A percentile compares a stretch with the other conserved stretches of the same genome.
Evolutionary conservation across 2,113 vertebrate species (phyloP).

Genomic region (Enhydra lutris): DNA sequence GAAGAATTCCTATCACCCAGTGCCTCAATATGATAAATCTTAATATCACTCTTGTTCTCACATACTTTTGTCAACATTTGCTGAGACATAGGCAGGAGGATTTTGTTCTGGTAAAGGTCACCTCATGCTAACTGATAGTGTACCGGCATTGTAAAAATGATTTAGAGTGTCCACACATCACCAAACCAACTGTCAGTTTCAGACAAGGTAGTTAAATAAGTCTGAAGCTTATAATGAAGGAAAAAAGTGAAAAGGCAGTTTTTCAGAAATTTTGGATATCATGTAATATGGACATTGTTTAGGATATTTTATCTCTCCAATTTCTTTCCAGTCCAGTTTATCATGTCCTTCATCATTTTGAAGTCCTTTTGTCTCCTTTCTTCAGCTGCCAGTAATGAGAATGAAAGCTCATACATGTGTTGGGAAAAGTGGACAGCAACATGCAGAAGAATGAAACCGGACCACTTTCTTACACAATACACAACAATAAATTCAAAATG

Average conservation of each 20-base stretch:
- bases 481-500: too few species aligned
- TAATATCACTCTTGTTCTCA: slow-evolving; percentile 43
- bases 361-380: slow-evolving; percentile 32
- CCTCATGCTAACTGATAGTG: slow-evolving; percentile 57
- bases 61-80: slow-evolving; percentile 72
- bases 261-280: neutral
- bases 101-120: slow-evolving; percentile 77
- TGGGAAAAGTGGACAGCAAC: neutral
- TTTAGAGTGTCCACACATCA: neutral
- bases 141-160: slow-evolving; percentile 33
- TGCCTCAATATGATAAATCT: slow-evolving; percentile 65
- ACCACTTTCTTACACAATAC: neutral
- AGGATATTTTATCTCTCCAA: neutral
- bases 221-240: neutral
- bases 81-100: slow-evolving; percentile 54
- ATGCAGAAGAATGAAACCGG: neutral
- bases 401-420: neutral
- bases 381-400: neutral
- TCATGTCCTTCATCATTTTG: neutral
- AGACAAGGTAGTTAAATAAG: neutral
- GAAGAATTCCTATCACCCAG: slow-evolving; percentile 67
- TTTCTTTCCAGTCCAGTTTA: neutral
- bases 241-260: neutral
- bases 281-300: neutral
- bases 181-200: neutral